A percentile compares a stretch with the other conserved stretches of the same genome.
Conservation (phyloP, 2,888 invertebrate species). For the Neoscelio sp. region DNA sequence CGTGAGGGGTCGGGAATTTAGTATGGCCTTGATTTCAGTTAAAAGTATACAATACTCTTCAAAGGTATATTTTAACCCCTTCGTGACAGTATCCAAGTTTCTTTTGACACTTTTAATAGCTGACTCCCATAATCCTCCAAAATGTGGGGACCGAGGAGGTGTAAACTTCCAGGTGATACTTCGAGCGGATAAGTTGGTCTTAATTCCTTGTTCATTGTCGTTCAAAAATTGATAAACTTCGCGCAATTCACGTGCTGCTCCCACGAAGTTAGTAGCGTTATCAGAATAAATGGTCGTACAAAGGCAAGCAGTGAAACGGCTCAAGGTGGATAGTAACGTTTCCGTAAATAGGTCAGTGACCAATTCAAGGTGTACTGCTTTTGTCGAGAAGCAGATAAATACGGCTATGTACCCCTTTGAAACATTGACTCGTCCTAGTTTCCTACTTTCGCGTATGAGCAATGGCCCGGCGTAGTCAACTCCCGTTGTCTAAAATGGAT, state of each 20-base stretch:
- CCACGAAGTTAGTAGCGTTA: slow-evolving; percentile 75
- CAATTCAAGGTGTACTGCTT: slow-evolving; percentile 60
- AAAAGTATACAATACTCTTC: slow-evolving; percentile 12
- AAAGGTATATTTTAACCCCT: slow-evolving; percentile 41
- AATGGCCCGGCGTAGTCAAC: slow-evolving; percentile 62
- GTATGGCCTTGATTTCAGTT: slow-evolving; percentile 16
- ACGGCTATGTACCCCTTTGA: slow-evolving; percentile 67
- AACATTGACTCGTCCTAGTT: slow-evolving; percentile 22
- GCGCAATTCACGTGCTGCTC: slow-evolving; percentile 70
- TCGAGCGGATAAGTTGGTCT: neutral
- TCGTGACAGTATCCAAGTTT: slow-evolving; percentile 52
- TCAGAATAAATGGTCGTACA: slow-evolving; percentile 71
- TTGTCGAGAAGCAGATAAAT: slow-evolving; percentile 67
- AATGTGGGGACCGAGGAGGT: slow-evolving; percentile 3
- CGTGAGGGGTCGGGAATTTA: slow-evolving; percentile 7
- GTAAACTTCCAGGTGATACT: slow-evolving; percentile 7
- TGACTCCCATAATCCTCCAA: slow-evolving; percentile 16
- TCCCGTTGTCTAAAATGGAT: slow-evolving; percentile 23
- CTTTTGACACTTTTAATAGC: slow-evolving; percentile 1
- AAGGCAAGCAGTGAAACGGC: slow-evolving; percentile 36
- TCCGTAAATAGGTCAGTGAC: slow-evolving; percentile 61
- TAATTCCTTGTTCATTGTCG: neutral
- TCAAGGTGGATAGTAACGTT: neutral
- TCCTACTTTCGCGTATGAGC: slow-evolving; percentile 29
- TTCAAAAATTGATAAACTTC: slow-evolving; percentile 36